Base-by-base conservation (phyloP, 2,888 invertebrate genomes). In the Electrophaes corylata region DNA sequence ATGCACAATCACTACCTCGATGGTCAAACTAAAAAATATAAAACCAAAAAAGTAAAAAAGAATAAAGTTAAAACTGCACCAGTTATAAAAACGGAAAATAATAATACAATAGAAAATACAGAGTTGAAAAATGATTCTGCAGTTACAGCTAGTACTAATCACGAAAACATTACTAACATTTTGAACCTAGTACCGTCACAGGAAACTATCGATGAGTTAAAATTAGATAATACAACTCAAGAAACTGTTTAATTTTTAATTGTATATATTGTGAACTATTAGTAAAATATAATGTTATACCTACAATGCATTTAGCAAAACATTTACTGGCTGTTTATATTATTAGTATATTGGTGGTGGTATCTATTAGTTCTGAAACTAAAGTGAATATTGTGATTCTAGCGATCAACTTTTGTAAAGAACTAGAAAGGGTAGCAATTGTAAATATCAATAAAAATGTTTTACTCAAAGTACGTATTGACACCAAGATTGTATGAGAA, bases 361-460 rank as follows among this genome's bases (percentile, higher is more conserved):
- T 50, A 71, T 57, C 66, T 44, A 16, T 14, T 41, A 40, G 12
- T 40, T 40, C 40, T 33, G 5, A 26, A 46, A 40, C 2, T 26
- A 19, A 35, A 26, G 26, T 2, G 14, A 29, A 49, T 31, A 44
- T 26, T 48, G 31, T 43, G 11, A 43, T 54, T 46, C 16, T 54
- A 41, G 43, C 29, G 20, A 29, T 39, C 4, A 19, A 37, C 11
- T 45, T 45, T 35, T 40, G 49, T 54, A 8, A 50, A 66, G 51
- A 62, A 62, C 55, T 62, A 67, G 70, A 66, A 59, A 64, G 65
- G 59, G 63, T 70, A 60, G 62, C 62, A 59, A 55, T 77, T 86
- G 86, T 86, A 86, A 85, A 87, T 87, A 85, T 84, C 83, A 86
- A 84, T 82, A 59, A 78, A 73, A 80, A 79, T 83, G 70, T 49